Percentiles rank a stretch among this genome's conserved stretches.
Conservation (phyloP, 2,888 invertebrate species). For the Melipona beecheii region DNA sequence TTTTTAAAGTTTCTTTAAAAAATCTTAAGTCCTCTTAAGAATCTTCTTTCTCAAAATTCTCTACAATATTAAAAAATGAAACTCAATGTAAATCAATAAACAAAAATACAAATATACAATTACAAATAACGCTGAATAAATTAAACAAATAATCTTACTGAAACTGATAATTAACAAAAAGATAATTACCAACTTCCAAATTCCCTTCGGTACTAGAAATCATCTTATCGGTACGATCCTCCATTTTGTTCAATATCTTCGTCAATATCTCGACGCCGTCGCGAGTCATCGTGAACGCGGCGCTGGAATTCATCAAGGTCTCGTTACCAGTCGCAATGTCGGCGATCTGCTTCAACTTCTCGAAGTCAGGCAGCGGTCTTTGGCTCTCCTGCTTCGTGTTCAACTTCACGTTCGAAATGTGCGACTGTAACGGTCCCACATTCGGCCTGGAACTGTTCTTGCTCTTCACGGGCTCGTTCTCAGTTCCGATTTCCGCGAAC, state of each 20-base stretch:
- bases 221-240: conserved; percentile 70
- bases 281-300: conserved; percentile 87
- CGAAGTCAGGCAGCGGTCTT: conserved; percentile 67
- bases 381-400: neutral
- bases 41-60: too few relatives aligned
- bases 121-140: too few relatives aligned
- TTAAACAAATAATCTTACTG: too few relatives aligned
- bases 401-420: neutral
- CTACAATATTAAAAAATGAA: too few relatives aligned
- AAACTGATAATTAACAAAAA: neutral
- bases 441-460: conserved; percentile 45
- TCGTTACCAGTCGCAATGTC: conserved; percentile 75
- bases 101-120: too few relatives aligned
- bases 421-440: neutral
- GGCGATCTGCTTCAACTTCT: conserved; percentile 79
- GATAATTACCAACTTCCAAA: conserved; percentile 53
- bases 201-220: conserved; percentile 77
- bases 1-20: too few relatives aligned
- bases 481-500: conserved; percentile 74
- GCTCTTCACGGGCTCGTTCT: conserved; percentile 57
- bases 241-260: conserved; percentile 87
- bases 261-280: conserved; percentile 89
- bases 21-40: too few relatives aligned
- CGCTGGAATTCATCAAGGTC: conserved; percentile 67
- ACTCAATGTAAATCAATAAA: too few relatives aligned